Evolutionary conservation across 2,113 vertebrate species (phyloP), one percentile per base, ranked within the genome.

Genomic region (Dolichotis patagonum): DNA sequence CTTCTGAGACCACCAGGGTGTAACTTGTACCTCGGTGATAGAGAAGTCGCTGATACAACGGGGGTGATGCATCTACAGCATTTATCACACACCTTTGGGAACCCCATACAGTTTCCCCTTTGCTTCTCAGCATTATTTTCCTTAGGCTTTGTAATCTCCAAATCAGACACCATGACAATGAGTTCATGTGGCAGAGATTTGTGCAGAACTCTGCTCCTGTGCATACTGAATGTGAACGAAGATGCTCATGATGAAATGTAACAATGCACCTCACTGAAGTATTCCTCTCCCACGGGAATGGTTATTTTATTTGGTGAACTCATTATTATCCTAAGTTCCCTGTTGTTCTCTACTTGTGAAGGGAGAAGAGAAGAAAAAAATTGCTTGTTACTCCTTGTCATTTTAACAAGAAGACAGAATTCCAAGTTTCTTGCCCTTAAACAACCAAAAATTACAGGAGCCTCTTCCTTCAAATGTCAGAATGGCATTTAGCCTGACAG

Each of bases 401-500:
- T 83, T 94, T 94, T 90, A 94, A 96, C 30, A 58, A 71, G 82
- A 96, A 97, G 92, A 94, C 69, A 65, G 71, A 94, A 58, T 92
- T 95, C 60, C n/a, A 82, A 85, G 71, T 54, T 77, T 96, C 77
- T 88, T 94, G 78, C 85, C 88, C 92, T 97, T 92, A 95, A 96
- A 94, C 77, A 96, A 83, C 90, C 92, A 89, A 85, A 96, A 96
- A 91, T 94, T 38, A 97, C 24, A 82, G 0, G 1, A 62, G 16
- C 71, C n/a, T 85, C 60, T 71, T 94, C 46, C 65, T 80, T 88
- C 91, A 96, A 75, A 52, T 86, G 97, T 97, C 97, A 97, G 89
- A 41, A 43, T 19, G 90, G 93, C 95, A 96, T 97, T 96, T 92
- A 92, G 67, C 94, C 90, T 96, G 95, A 97, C 97, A 96, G 84